Base-by-base conservation (phyloP, 2,113 vertebrate genomes). In the Stictonetta naevosa region DNA sequence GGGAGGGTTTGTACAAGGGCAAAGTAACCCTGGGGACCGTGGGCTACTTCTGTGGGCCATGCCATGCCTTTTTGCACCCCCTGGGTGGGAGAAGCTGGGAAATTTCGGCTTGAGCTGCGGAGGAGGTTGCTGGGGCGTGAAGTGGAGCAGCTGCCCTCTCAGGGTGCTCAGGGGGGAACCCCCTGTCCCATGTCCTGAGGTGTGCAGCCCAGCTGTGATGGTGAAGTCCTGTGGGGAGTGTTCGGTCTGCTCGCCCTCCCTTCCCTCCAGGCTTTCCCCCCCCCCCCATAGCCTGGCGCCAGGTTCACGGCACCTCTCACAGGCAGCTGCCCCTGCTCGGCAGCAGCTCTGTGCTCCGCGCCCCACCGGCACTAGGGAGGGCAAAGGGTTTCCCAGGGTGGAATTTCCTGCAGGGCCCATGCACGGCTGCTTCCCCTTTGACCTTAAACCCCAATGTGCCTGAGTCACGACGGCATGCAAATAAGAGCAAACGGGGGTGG, bases 331-430 rank as follows among this genome's bases (percentile, higher is more conserved):
- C 58, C 9, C 50, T 0, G 2, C 46, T 90, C 76, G 17, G 77
- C 8, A 2, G 44, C 63, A 31, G 50, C 53, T 82, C 80, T 38
- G 55, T 1, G 4, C 77, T 64, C 56, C 77, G n/a, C 0, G 5
- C 7, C 40, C 4, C 2, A 14, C 58, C 28, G 8, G 6, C 3
- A 4, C 64, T 17, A 69, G 53, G 63, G 80, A 76, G 82, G 95
- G 88, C 58, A 80, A 93, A 94, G 88, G 73, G 81, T 92, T 95
- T 83, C 95, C 95, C 86, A 90, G 92, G 67, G 77, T 96, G 95
- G 96, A 97, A 96, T 96, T 97, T 97, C 93, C 96, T 96, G 83
- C 6, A 4, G 79, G 83, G 71, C 88, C 74, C 86, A 94, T 91
- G 81, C 33, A 5, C 1, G 55, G 86, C 93, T 1, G 11, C 59